Percentiles rank a stretch among this genome's conserved stretches.
These are phyloP conservation scores for Pongo abelii DNA, from an alignment of 2,113 vertebrate genomes.

Conservation along the genomic window DNA sequence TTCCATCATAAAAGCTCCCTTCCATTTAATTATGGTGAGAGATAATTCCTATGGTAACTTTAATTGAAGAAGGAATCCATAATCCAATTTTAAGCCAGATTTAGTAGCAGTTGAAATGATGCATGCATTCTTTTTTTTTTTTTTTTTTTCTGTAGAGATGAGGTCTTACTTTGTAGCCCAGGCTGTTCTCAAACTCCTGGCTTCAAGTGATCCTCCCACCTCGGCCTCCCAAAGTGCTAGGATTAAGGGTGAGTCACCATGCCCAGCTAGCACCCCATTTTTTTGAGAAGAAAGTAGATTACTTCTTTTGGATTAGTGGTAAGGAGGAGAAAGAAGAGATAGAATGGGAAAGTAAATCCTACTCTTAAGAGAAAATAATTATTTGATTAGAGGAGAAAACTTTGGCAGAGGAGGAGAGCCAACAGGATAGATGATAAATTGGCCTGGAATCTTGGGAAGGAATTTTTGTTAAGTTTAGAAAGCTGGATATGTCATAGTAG, in stretches of 20 bases:
- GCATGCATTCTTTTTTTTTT: neutral
- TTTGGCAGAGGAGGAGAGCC: neutral
- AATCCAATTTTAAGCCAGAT: slow-evolving; percentile 47
- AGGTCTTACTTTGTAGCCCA: no score
- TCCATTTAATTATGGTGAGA: slow-evolving; percentile 45
- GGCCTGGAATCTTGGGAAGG: slow-evolving; percentile 4
- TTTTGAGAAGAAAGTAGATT: slow-evolving; percentile 12
- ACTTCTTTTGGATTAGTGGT: slow-evolving; percentile 41
- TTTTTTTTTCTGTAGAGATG: no score
- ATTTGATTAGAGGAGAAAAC: slow-evolving; percentile 22
- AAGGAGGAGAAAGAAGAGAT: slow-evolving; percentile 7
- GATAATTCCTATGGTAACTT: slow-evolving; percentile 51
- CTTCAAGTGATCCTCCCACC: no score
- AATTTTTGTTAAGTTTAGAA: slow-evolving; percentile 3
- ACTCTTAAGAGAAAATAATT: slow-evolving; percentile 24
- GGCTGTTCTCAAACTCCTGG: no score
- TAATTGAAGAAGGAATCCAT: slow-evolving; percentile 44
- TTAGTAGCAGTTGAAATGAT: slow-evolving; percentile 30
- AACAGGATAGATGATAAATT: neutral
- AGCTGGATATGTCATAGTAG: neutral
- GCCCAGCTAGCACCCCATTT: no score
- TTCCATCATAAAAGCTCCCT: slow-evolving; percentile 10
- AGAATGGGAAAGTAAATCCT: slow-evolving; percentile 5
- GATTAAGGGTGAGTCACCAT: no score
- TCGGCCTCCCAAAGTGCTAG: no score